Percentiles rank a stretch among this genome's conserved stretches.
These are phyloP conservation scores for Chromis chromis DNA, from an alignment of 2,797 vertebrate genomes.

Conservation along the genomic window DNA sequence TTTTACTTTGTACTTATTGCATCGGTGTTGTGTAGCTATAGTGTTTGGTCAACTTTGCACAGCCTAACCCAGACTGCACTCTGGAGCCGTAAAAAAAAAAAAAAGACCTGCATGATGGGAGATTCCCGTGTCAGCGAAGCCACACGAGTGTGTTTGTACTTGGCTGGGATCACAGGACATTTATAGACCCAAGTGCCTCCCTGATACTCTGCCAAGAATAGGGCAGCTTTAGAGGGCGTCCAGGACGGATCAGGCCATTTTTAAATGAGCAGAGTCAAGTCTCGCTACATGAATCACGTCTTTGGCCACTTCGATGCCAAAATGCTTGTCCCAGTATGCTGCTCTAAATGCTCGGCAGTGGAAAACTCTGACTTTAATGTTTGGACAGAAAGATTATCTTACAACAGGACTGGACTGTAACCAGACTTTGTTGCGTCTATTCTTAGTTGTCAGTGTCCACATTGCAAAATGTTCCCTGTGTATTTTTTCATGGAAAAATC, in stretches of 20 bases:
- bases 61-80: conserved; percentile 5
- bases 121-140: conserved; percentile 1
- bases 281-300: conserved; percentile 11
- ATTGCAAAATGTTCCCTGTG: conserved; percentile 32
- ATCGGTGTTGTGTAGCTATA: neutral
- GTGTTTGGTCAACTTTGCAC: conserved; percentile 49
- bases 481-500: conserved; percentile 32
- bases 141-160: conserved; percentile 13
- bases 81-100: neutral
- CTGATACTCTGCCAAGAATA: conserved; percentile 43
- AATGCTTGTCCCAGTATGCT: neutral
- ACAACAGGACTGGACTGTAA: neutral
- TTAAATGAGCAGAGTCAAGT: neutral
- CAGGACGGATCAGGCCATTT: neutral
- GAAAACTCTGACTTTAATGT: conserved; percentile 31
- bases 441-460: conserved; percentile 40
- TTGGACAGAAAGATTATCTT: conserved; percentile 35
- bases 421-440: conserved; percentile 56
- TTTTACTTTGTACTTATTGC: neutral
- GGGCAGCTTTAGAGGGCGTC: conserved; percentile 10
- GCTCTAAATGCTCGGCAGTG: neutral
- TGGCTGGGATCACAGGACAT: conserved; percentile 9
- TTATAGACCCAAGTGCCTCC: conserved; percentile 47
- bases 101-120: conserved; percentile 2
- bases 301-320: neutral